Evolutionary conservation across 2,888 invertebrate genomes (phyloP).

Genomic region (Caenorhabditis macrosperma): DNA sequence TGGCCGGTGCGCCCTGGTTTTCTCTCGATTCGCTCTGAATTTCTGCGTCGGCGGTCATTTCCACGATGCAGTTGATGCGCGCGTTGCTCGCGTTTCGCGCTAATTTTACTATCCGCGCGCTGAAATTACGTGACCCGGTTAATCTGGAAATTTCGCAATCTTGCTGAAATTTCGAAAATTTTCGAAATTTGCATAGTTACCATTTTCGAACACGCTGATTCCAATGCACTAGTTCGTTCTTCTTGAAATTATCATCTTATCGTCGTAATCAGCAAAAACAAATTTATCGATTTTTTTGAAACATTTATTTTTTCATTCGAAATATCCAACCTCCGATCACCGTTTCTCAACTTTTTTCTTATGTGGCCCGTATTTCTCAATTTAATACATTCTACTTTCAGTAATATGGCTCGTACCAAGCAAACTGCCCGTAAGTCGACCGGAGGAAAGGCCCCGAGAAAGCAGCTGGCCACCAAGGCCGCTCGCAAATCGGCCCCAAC

Average conservation of each 20-base stretch:
- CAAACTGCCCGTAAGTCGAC: conserved; percentile 72
- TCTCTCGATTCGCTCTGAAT: conserved; percentile 1
- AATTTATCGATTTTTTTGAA: conserved; percentile 8
- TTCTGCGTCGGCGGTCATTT: background rate
- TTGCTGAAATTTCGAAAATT: background rate
- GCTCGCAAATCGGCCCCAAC: conserved; percentile 50
- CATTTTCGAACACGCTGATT: background rate
- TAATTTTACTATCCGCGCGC: background rate
- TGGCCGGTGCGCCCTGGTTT: conserved; percentile 31
- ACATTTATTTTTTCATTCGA: background rate
- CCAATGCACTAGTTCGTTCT: background rate
- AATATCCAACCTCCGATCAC: background rate
- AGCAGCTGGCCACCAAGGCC: conserved; percentile 73
- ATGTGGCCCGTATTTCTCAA: background rate
- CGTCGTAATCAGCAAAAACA: background rate
- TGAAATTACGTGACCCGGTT: background rate
- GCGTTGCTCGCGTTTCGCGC: background rate
- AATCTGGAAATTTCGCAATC: background rate
- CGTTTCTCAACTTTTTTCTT: background rate
- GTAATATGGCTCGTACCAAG: conserved; percentile 70
- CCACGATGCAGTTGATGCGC: background rate
- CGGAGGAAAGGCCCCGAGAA: conserved; percentile 72
- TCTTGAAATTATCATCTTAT: background rate
- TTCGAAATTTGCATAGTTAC: background rate
- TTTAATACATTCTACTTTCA: background rate